Evolutionary conservation across 2,797 vertebrate species (phyloP).

Genomic region (Pangasius sanitwongsei): DNA sequence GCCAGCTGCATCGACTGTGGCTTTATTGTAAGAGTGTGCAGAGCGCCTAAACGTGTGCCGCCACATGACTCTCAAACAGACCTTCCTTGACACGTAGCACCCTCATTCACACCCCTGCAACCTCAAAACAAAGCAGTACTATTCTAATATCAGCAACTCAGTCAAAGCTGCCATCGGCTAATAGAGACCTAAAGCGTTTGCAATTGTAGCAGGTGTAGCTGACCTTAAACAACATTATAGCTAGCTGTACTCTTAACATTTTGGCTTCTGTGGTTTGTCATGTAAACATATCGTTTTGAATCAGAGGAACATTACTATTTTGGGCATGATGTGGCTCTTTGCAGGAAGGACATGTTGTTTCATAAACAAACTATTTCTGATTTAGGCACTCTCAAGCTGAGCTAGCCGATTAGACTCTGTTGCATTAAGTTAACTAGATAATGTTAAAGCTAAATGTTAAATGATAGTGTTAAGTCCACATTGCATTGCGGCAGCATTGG

Average conservation of each 20-base stretch:
- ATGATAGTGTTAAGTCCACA: background rate
- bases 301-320: background rate
- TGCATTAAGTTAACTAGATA: background rate
- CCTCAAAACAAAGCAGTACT: constrained; percentile 36
- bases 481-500: background rate
- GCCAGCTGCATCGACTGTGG: constrained; percentile 51
- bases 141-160: constrained; percentile 9
- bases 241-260: background rate
- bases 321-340: background rate
- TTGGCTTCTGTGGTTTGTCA: background rate
- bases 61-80: constrained; percentile 33
- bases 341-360: background rate
- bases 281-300: background rate
- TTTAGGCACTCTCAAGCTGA: background rate
- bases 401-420: background rate
- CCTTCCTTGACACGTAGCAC: constrained; percentile 42
- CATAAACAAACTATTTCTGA: background rate
- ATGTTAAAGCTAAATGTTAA: background rate
- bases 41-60: constrained; percentile 3
- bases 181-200: background rate
- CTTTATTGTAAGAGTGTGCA: constrained; percentile 50
- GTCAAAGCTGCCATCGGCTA: background rate
- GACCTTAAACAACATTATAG: background rate
- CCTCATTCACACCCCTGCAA: constrained; percentile 37
- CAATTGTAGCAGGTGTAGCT: too few relatives aligned